Evolutionary conservation across 2,113 vertebrate genomes (phyloP).

Genomic region (Lepisosteus oculatus): DNA sequence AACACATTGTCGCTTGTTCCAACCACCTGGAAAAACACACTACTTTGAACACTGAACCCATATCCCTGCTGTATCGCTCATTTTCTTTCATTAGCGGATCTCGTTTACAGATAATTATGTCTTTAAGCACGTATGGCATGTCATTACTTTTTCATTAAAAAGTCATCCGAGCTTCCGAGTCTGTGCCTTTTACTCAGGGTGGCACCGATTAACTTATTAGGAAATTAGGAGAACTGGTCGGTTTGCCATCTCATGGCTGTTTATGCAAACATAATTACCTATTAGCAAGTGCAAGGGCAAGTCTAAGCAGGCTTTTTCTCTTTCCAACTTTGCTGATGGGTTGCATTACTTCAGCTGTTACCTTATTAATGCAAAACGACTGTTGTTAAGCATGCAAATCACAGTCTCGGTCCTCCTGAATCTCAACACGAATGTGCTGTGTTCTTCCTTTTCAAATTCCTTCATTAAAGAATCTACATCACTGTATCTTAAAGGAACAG

Average conservation of each 20-base stretch:
- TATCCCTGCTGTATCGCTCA: background rate
- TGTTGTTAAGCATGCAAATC: background rate
- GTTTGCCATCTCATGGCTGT: constrained; percentile 9
- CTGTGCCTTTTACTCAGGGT: constrained; percentile 7
- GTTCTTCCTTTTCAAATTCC: background rate
- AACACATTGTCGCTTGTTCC: background rate
- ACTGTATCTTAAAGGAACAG: background rate
- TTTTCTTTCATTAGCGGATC: constrained; percentile 6
- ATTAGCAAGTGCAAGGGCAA: constrained; percentile 10
- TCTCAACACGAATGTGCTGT: background rate
- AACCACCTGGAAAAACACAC: constrained; percentile 1
- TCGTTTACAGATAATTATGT: constrained; percentile 36
- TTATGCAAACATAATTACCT: constrained; percentile 19
- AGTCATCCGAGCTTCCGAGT: constrained; percentile 22
- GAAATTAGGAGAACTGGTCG: constrained; percentile 31
- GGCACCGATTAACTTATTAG: constrained; percentile 38
- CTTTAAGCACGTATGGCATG: constrained; percentile 36
- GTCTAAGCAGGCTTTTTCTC: constrained; percentile 3
- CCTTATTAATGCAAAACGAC: background rate
- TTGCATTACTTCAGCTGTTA: too few species aligned
- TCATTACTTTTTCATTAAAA: constrained; percentile 45
- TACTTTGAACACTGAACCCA: background rate
- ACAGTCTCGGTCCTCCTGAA: background rate
- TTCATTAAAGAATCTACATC: background rate
- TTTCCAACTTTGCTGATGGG: background rate